Conservation (phyloP, 2,888 invertebrate genomes). For the Seira musarum region DNA sequence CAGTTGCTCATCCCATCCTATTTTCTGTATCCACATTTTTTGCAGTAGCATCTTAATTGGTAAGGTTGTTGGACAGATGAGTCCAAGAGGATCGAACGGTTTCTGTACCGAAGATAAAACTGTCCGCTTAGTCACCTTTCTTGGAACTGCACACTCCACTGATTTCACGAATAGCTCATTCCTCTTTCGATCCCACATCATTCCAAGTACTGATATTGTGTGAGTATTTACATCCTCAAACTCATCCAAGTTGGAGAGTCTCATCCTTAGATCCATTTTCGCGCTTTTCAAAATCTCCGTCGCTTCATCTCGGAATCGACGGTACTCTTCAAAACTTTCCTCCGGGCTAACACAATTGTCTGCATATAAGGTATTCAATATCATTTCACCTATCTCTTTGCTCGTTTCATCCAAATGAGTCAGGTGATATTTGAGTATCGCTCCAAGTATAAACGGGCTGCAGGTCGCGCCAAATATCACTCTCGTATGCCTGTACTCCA, state of each 20-base stretch:
- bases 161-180: background rate
- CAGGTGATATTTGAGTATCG: constrained; percentile 67
- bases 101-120: background rate
- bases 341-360: background rate
- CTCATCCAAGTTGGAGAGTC: background rate
- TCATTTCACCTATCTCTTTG: too few relatives aligned
- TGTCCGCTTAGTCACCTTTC: background rate
- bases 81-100: constrained; percentile 24
- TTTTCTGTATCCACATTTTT: background rate
- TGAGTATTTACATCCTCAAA: background rate
- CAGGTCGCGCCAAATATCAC: constrained; percentile 68
- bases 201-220: background rate
- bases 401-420: background rate
- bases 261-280: background rate
- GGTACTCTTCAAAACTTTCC: background rate
- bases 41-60: constrained; percentile 1
- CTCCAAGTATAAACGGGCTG: constrained; percentile 64
- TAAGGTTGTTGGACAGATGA: background rate
- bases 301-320: background rate
- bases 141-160: background rate
- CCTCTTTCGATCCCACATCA: constrained; percentile 9
- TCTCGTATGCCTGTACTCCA: constrained; percentile 63
- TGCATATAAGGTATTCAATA: background rate
- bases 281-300: background rate
- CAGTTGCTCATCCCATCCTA: background rate